Conservation (phyloP, 2,113 vertebrate genomes). For the Paradisaea rubra region DNA sequence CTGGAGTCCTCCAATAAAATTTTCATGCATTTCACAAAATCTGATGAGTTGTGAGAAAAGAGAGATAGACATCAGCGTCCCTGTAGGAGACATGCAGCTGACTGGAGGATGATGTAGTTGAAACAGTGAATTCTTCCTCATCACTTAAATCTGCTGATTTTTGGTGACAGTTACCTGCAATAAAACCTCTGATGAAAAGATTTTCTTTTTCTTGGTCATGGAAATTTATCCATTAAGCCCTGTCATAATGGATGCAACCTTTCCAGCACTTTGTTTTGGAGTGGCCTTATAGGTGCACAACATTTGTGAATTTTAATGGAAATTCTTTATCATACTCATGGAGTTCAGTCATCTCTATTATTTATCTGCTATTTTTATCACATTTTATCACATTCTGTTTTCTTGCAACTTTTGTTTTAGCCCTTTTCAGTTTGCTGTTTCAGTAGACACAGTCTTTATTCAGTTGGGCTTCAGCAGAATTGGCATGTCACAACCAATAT, state of each 20-base stretch:
- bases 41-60: not conserved
- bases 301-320: not conserved
- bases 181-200: not conserved
- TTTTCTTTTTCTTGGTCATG: not conserved
- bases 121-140: not conserved
- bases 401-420: not conserved
- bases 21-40: not conserved
- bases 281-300: not conserved
- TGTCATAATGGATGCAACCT: not conserved
- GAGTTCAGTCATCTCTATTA: not conserved
- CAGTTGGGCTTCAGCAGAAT: not conserved
- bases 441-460: not conserved
- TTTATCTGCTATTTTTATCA: not conserved
- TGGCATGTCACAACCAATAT: not conserved
- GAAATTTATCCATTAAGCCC: not conserved
- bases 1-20: not conserved
- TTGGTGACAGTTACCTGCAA: not conserved
- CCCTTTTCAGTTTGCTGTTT: not conserved
- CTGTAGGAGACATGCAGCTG: not conserved
- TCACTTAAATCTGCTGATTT: not conserved
- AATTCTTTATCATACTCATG: not conserved
- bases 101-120: not conserved
- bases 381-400: not conserved
- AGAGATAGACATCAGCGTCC: not conserved
- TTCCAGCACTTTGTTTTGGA: not conserved